Evolutionary conservation across 2,797 vertebrate species (phyloP), one percentile per base, ranked within the genome.

Genomic region (Neosilurus mollespiculum): DNA sequence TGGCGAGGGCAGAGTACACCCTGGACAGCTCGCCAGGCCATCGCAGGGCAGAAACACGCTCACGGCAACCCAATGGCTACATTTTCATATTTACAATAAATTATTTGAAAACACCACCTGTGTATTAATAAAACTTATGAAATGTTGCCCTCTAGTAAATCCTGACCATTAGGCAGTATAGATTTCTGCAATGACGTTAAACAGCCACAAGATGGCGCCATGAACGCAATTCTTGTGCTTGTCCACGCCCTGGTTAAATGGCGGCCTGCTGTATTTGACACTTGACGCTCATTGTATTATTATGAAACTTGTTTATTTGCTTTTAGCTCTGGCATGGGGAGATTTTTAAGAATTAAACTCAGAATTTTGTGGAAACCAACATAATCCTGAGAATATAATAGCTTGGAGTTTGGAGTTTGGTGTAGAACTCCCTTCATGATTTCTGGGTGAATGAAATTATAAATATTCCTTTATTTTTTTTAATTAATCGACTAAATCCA

Each of bases 191-290:
- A 4, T 61, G 16, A 3, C 22, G n/a, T 58, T n/a, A 1, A 22
- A 78, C 37, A 78, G 34, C 58, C 59, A 49, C 59, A 49, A 78
- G 76, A 62, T 78, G 59, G 37, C 76, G 76, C 37, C 59, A 64
- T 14, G 6, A 0, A 10, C 59, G 10, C 34, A 24, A 12, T 49
- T 12, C 24, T 34, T 24, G 12, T 49, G 76, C 62, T 62, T 20
- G 37, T 14, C 58, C 37, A 49, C 30, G 76, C 34, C 58, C 62
- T 18, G 18, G 34, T 15, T 10, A 62, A 62, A 78, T 78, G 59
- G 58, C 37, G 37, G 37, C 37, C 37, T 18, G 7, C 20, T 78
- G 56, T 61, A 43, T 43, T 51, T 15, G 72, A 3, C 24, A 30
- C 54, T 12, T 22, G 5, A 12, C n/a, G 24, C 30, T 62, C 37